Evolutionary conservation across 2,888 invertebrate species (phyloP).

Genomic region (Lacanobia wlatinum): DNA sequence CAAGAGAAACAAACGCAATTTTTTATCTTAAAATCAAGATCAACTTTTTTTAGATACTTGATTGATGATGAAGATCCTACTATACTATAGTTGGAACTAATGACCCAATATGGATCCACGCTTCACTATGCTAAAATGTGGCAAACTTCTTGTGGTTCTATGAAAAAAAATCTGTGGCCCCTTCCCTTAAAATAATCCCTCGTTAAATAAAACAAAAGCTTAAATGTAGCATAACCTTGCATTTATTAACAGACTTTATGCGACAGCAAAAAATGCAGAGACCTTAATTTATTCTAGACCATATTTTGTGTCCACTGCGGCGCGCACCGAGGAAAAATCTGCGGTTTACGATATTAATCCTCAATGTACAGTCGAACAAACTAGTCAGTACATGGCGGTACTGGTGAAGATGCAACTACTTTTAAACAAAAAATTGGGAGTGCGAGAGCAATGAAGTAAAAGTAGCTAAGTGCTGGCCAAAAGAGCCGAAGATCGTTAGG

Average conservation of each 20-base stretch:
- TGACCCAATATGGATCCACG: too few relatives aligned
- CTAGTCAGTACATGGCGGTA: background rate
- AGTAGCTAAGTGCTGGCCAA: too few relatives aligned
- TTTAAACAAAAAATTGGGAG: background rate
- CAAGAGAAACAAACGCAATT: too few relatives aligned
- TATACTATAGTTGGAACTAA: too few relatives aligned
- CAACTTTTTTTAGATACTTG: too few relatives aligned
- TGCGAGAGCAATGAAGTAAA: background rate
- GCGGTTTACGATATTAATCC: conserved; percentile 25
- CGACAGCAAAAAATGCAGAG: conserved; percentile 9
- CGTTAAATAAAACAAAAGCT: conserved; percentile 22
- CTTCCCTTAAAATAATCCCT: background rate
- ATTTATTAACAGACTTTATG: conserved; percentile 8
- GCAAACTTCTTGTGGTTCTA: too few relatives aligned
- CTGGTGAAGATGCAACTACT: background rate
- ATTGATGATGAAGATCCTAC: too few relatives aligned
- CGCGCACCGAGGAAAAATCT: background rate
- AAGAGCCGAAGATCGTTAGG: too few relatives aligned
- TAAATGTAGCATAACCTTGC: background rate
- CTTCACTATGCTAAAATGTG: too few relatives aligned
- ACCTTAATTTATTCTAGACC: conserved; percentile 23
- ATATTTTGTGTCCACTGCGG: conserved; percentile 30
- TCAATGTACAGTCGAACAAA: conserved; percentile 18
- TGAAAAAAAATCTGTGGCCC: too few relatives aligned
- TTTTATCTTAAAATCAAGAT: too few relatives aligned